Evolutionary conservation across 2,888 invertebrate genomes (phyloP), one percentile per base, ranked within the genome.

Genomic region (Mechanitis mazaeus): DNA sequence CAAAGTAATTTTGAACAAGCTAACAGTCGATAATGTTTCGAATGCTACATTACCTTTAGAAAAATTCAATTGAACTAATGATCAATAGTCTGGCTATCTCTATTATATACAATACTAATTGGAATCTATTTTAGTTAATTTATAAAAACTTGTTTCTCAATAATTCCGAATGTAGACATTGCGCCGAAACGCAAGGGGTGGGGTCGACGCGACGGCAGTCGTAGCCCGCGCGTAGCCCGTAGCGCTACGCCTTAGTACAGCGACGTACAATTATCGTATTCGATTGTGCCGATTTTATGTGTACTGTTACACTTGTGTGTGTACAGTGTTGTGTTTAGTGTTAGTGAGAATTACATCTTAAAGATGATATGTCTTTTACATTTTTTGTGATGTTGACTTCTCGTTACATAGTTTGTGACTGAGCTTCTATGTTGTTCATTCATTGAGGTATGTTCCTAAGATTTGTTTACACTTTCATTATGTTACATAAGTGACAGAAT

Each of bases 151-250:
- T 64, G 68, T 68, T 69, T 70, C 68, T 70, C 61, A 62, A 66
- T 69, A 67, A 68, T 61, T 71, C 69, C 62, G 64, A 70, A 66
- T 60, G 66, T 66, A 69, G 66, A 75, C 72, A 67, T 72, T 72
- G 75, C 74, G 76, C 71, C 75, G 72, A 71, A 74, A 71, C 68
- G 69, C 68, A 70, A 68, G 72, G 78, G 75, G 81, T 74, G 85
- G 84, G 85, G 81, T 72, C 83, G 76, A 78, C 76, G 71, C 80
- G 81, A 79, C 87, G 85, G 79, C 87, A 89, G 88, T 89, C 82
- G 80, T 79, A 82, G 80, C 78, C 71, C 76, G 78, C 82, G 79
- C 86, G 86, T 84, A 81, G 84, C 76, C 71, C 83, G 81, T 80
- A 81, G 82, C 80, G 75, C 85, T 85, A 84, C 86, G 83, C 63